Base-by-base conservation (phyloP, 2,113 vertebrate species). In the Polypterus bichir region DNA sequence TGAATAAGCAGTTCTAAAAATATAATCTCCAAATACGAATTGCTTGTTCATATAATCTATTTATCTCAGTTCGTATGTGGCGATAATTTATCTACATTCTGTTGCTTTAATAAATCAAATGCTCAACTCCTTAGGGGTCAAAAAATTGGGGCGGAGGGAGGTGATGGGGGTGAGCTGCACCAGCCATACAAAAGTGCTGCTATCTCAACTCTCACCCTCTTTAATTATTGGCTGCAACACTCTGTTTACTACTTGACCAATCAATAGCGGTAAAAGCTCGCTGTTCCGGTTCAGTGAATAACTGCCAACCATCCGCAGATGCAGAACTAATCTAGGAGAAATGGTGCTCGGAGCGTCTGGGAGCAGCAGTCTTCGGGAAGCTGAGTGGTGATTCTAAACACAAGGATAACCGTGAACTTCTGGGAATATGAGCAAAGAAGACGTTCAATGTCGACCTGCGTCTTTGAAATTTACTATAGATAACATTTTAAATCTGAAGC, bases 381-480 rank as follows among this genome's bases (percentile, higher is more conserved):
- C 63, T 46, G 57, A 52, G 49, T 53, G 11, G 48, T 54, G 47
- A 64, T 68, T 59, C 5, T 59, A 64, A 51, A 57, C 58, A 47
- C 57, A 67, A 67, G 68, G 70, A n/a, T 3, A 2, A 46, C 45
- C 62, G 70, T 65, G 67, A 7, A 65, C 27, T 77, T 69, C 73
- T 65, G 74, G 80, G 79, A 88, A 85, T 83, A 88, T 87, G 86
- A 87, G 78, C 81, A 87, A 84, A 74, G 85, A 76, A 63, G 83
- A 80, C 56, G 72, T 73, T 5, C 68, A 81, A 81, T 84, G 85
- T 66, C 79, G 81, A 71, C 79, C 84, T 66, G 79, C 81, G 66
- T 81, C 85, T 65, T 73, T 88, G 44, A 88, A 81, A 67, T 88
- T 88, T 64, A 88, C 86, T 1, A 88, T 88, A 70, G 86, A 88